Conservation (phyloP, 2,888 invertebrate species). For the Nomada fabriciana region DNA sequence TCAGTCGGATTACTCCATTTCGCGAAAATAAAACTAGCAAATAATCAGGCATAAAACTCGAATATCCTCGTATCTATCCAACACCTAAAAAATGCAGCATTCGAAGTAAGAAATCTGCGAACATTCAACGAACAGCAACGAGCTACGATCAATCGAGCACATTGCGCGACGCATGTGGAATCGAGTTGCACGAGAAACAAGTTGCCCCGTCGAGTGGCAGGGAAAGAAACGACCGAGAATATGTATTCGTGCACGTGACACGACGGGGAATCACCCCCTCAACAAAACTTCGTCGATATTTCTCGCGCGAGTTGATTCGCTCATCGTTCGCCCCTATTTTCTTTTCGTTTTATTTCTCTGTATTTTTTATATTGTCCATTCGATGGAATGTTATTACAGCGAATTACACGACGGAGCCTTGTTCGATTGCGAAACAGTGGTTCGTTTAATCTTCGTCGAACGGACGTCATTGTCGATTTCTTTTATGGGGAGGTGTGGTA, state of each 20-base stretch:
- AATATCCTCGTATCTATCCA: neutral
- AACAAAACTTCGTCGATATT: conserved; percentile 23
- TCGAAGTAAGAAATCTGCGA: conserved; percentile 1
- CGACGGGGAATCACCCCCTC: conserved; percentile 8
- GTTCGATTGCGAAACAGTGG: neutral
- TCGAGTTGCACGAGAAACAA: conserved; percentile 16
- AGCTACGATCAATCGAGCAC: conserved; percentile 1
- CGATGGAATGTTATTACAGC: conserved; percentile 4
- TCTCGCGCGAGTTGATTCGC: conserved; percentile 1
- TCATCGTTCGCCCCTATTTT: neutral
- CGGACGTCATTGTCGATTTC: neutral
- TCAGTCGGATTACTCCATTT: too few relatives aligned
- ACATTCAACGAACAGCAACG: neutral
- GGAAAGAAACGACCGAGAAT: conserved; percentile 2
- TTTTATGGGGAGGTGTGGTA: neutral
- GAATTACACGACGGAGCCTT: neutral
- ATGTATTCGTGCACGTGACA: conserved; percentile 21
- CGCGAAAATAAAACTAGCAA: neutral
- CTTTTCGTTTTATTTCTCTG: neutral
- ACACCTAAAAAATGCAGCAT: neutral
- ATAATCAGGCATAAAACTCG: neutral
- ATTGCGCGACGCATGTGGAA: conserved; percentile 8
- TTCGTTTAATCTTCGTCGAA: conserved; percentile 30
- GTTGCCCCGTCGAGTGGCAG: conserved; percentile 5
- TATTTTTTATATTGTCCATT: neutral